Evolutionary conservation across 2,113 vertebrate genomes (phyloP), one percentile per base, ranked within the genome.

Genomic region (Orcinus orca): DNA sequence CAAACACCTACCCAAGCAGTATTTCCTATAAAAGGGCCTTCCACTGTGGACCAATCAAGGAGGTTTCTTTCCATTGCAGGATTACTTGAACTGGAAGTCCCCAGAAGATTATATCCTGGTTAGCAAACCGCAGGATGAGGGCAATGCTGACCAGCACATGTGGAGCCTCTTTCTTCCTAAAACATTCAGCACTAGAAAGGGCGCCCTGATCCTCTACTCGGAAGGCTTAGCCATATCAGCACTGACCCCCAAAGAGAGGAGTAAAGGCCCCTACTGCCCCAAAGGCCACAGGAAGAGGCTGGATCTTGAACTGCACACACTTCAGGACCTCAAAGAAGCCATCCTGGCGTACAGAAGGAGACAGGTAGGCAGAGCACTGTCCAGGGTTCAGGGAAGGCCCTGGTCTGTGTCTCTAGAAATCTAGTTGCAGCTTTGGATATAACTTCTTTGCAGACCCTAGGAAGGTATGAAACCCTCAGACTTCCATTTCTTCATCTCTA

Each of bases 41-140:
- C 67, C 14, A 47, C 23, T 3, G 53, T 31, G n/a, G 14, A 38
- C 44, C 5, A 2, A 5, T 60, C 29, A 18, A 73, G 25, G 62
- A 23, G 41, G 58, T 44, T 92, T 90, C 82, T 95, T 26, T 26
- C 21, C 14, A 3, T 41, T 67, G 94, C 83, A 99, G 99, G 98
- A 99, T 98, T 99, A 99, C 94, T 99, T 99, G 95, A 99, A 98
- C 87, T 99, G 99, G 98, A 99, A 98, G 96, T 98, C 98, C 71
- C 97, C 97, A 36, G 97, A 98, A 95, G 97, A 96, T 55, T 95
- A 98, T 44, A 98, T 90, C 83, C 98, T 96, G 68, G 98, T 98
- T 36, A 98, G 96, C 25, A 97, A 60, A 33, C 94, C 97, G 47
- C 97, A 97, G 65, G 82, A 96, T 14, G 25, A 88, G 12, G 84